Evolutionary conservation across 2,888 invertebrate genomes (phyloP).

Genomic region (Lottia scabra): DNA sequence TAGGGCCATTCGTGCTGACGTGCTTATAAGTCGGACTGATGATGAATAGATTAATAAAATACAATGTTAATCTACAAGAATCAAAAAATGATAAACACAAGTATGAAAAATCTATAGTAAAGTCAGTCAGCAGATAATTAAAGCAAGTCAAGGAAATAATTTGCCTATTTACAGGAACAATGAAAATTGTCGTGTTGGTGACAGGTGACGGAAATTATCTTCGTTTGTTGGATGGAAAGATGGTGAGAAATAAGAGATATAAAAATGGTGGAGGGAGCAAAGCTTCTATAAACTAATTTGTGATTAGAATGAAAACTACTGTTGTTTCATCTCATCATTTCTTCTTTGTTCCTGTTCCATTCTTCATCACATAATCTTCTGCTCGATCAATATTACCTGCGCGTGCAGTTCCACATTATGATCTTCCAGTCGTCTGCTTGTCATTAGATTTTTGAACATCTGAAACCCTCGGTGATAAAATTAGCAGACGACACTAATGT

Average conservation of each 20-base stretch:
- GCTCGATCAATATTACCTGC: constrained; percentile 22
- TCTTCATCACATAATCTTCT: constrained; percentile 7
- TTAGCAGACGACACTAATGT: constrained; percentile 18
- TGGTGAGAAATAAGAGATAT: not conserved
- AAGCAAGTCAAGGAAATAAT: not conserved
- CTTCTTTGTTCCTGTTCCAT: constrained; percentile 17
- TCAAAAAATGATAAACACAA: too few species aligned
- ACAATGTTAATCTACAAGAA: too few species aligned
- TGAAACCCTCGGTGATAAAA: constrained; percentile 12
- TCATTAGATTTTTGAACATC: constrained; percentile 17
- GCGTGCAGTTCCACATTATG: constrained; percentile 13
- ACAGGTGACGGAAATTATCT: constrained; percentile 5
- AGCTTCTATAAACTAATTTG: not conserved
- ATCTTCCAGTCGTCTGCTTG: constrained; percentile 3
- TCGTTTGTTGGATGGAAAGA: not conserved
- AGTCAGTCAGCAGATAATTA: not conserved
- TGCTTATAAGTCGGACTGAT: too few species aligned
- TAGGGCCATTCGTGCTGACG: too few species aligned
- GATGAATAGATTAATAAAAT: too few species aligned
- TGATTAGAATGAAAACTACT: constrained; percentile 2
- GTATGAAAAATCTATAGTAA: too few species aligned
- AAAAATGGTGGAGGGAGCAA: not conserved
- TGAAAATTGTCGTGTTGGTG: not conserved
- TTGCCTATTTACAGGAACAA: constrained; percentile 1
- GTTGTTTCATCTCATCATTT: constrained; percentile 19